A percentile compares a stretch with the other conserved stretches of the same genome.
These are phyloP conservation scores for Amblyornis subalaris DNA, from an alignment of 2,113 vertebrate genomes.

Conservation along the genomic window DNA sequence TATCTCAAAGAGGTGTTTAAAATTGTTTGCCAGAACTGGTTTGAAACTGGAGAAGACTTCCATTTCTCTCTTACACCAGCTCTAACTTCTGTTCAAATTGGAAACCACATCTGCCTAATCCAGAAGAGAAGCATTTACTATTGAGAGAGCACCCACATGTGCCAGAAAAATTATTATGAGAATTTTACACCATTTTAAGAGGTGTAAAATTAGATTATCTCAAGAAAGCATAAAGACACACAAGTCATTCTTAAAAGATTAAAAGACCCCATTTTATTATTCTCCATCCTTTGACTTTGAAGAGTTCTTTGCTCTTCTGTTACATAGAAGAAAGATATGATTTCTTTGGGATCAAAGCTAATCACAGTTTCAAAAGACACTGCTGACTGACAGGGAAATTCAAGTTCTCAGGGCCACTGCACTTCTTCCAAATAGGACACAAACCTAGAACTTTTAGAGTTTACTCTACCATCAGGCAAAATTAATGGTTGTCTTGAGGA, in stretches of 20 bases:
- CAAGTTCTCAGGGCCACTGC: background rate
- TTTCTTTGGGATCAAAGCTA: background rate
- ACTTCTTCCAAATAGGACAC: background rate
- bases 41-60: background rate
- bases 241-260: background rate
- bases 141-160: background rate
- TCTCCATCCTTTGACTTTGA: background rate
- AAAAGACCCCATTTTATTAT: background rate
- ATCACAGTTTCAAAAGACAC: background rate
- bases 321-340: background rate
- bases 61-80: background rate
- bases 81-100: background rate
- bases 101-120: background rate
- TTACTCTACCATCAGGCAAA: background rate
- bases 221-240: background rate
- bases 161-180: background rate
- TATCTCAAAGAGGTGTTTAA: background rate
- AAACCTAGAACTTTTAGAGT: background rate
- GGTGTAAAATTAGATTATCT: background rate
- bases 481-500: background rate
- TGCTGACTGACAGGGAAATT: background rate
- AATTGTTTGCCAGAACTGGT: background rate
- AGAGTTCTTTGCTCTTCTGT: background rate
- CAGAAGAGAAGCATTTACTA: background rate
- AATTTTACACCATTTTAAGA: background rate